Evolutionary conservation across 2,888 invertebrate species (phyloP), one percentile per base, ranked within the genome.

Genomic region (Philereme transversata): DNA sequence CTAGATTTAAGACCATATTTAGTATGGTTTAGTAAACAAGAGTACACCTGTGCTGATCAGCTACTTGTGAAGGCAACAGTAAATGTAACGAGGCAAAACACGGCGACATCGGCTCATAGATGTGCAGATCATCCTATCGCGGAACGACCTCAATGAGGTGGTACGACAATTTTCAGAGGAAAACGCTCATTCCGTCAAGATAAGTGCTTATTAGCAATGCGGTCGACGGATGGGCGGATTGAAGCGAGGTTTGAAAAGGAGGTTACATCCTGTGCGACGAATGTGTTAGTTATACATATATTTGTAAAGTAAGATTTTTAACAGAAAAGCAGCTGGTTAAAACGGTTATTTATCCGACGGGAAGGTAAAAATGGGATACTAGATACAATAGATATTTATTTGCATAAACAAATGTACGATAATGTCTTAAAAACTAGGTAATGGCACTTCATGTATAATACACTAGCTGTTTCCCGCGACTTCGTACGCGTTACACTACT

Each of bases 41-140:
- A 22, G 40, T 6, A 7, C 40, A 40, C 8, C 36, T 4, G 5
- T 22, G 36, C 34, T 45, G 57, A 34, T 9, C 3, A 57, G 57
- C 48, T 40, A 44, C 36, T 47, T 49, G 0, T 41, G 54, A 5
- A 34, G 8, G 46, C 40, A 52, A 7, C 43, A 44, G 51, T 43
- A 48, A 34, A 55, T 83, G 85, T 87, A 84, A 87, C 84, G 69
- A 77, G 22, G 22, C 22, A 22, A 22, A 22, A 22, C 22, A 22
- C 22, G 22, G 74, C 69, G 68, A 58, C 62, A 58, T 62, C 58
- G 64, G 58, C 57, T 74, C 66, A 66, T 73, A 78, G 80, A 77
- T 81, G 79, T 74, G 72, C 64, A 75, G 67, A 71, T 65, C 71
- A 72, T 67, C 71, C 70, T 59, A 56, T 63, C 63, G 55, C 55